Evolutionary conservation across 92 coral and sea anemone species (phyloP), one percentile per base, ranked within the genome.

Genomic region (Epizoanthus illoricatus): DNA sequence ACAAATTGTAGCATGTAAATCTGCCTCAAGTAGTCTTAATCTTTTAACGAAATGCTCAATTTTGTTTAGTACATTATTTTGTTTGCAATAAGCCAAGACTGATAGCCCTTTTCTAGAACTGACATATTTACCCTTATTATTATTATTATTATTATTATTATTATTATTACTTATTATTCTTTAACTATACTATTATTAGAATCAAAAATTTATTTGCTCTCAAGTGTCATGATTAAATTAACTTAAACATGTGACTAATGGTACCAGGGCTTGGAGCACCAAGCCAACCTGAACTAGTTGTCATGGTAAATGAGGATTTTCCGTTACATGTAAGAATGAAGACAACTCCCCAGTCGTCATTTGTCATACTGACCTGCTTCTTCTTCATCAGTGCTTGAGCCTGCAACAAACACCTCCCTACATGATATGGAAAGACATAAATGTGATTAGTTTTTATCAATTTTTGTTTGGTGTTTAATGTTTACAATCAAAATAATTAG

Each of bases 341-440:
- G 12, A 52, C 56, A 15, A 49, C 10, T 9, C 15, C 56, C 56
- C 56, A 52, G 52, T 45, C 10, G 56, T 9, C 41, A 0, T 23
- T 19, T 67, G 16, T 7, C 11, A 47, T n/a, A 73, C 79, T 21
- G 49, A 73, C 79, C 79, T 20, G n/a, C 79, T 73, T 73, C 87
- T 21, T 92, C 97, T 56, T 90, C 92, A 68, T 92, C 97, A 60
- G 97, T 90, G 57, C 91, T 90, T 73, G 90, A 56, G 42, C 91
- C 96, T 63, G 92, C 93, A 7, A 85, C 93, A 65, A 90, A 90
- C 21, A 88, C 89, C 65, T 92, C 97, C 55, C 97, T 92, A 55
- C 0, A 49, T 12, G 62, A 52, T 28, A 12, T 36, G 33, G 33
- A 47, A 4, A 5, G 12, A 4, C 18, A 43, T 20, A 39, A 4